Conservation (phyloP, 2,113 vertebrate genomes). For the Phyllostomus discolor region DNA sequence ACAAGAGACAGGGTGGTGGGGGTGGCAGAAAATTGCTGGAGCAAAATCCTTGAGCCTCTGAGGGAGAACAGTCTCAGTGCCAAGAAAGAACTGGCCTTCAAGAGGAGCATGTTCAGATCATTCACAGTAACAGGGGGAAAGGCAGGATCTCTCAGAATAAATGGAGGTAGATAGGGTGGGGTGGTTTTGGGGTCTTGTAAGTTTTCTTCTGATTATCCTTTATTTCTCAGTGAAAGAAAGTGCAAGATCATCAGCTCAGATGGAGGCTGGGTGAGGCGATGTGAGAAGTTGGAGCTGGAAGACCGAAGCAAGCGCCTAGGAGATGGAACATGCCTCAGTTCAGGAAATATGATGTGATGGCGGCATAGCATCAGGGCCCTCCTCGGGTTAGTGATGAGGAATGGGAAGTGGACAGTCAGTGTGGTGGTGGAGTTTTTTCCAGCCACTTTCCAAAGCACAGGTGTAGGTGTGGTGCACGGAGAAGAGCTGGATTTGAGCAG, state of each 20-base stretch:
- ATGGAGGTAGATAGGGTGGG: not conserved
- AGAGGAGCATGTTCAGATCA: not conserved
- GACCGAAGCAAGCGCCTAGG: not conserved
- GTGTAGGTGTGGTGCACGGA: not conserved
- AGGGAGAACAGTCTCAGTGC: not conserved
- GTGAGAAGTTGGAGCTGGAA: not conserved
- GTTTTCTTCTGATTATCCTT: not conserved
- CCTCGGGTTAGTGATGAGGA: not conserved
- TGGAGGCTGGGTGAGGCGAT: not conserved
- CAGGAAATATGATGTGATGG: fast-evolving
- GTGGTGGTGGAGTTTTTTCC: no score
- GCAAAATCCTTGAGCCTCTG: not conserved
- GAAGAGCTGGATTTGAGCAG: not conserved
- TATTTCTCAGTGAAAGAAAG: not conserved
- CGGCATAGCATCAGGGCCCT: no score
- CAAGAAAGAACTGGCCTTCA: not conserved
- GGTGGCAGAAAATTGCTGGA: not conserved
- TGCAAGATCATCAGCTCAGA: not conserved
- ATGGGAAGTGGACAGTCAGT: not conserved
- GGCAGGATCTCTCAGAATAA: not conserved
- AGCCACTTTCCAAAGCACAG: not conserved
- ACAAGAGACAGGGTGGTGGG: not conserved
- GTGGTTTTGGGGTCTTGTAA: not conserved
- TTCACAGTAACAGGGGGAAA: not conserved
- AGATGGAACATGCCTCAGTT: not conserved